These are phyloP conservation scores for Nibea coibor DNA, from an alignment of 2,113 vertebrate genomes.

Conservation along the genomic window DNA sequence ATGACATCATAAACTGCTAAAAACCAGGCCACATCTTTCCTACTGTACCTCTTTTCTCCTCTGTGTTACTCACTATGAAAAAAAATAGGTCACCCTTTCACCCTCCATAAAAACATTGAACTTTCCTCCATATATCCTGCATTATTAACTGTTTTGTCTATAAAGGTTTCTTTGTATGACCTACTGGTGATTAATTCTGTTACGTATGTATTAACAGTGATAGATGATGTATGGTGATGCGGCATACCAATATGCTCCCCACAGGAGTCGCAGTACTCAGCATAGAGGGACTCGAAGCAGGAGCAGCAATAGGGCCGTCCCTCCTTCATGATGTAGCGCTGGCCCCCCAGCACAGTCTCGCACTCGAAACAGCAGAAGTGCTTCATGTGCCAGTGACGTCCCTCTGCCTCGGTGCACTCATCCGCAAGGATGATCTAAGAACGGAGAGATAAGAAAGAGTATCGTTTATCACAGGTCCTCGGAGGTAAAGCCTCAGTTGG, in stretches of 20 bases:
- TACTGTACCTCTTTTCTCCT: background rate
- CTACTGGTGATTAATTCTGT: slow-evolving; percentile 9
- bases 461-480: slow-evolving; percentile 52
- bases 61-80: background rate
- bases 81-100: slow-evolving; percentile 48
- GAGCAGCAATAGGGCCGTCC: slow-evolving; percentile 97
- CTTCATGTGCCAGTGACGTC: slow-evolving; percentile 99
- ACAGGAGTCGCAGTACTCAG: slow-evolving; percentile 97
- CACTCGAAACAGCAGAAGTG: slow-evolving; percentile 99
- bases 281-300: slow-evolving; percentile 97
- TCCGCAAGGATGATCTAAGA: slow-evolving; percentile 97
- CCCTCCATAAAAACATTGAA: slow-evolving; percentile 7
- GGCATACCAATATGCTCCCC: slow-evolving; percentile 96
- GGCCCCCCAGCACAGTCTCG: slow-evolving; percentile 94
- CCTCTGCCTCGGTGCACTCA: slow-evolving; percentile 97
- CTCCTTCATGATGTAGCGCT: slow-evolving; percentile 99
- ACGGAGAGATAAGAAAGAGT: slow-evolving; percentile 43
- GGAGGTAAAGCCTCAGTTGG: slow-evolving; percentile 26
- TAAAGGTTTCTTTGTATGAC: slow-evolving; percentile 8
- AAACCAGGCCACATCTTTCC: slow-evolving; percentile 30
- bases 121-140: background rate
- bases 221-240: background rate
- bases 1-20: slow-evolving; percentile 34
- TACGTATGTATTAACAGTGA: slow-evolving; percentile 11
- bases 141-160: background rate